Percentiles rank a stretch among this genome's conserved stretches.
Evolutionary conservation across 2,888 invertebrate genomes (phyloP).

Genomic region (Sesia apiformis): DNA sequence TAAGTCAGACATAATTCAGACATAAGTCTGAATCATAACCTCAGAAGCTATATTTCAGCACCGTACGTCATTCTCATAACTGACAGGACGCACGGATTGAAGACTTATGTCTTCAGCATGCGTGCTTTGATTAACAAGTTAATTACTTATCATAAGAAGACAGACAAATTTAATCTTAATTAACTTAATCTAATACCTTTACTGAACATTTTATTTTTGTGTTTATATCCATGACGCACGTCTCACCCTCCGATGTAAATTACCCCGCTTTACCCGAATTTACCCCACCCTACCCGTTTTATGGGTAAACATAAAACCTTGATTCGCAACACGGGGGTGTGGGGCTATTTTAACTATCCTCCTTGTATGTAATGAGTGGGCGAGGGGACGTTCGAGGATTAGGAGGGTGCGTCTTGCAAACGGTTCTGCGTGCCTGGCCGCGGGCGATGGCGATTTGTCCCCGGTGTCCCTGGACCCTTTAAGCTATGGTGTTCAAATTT

Average conservation of each 20-base stretch:
- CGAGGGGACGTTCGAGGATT: conserved; percentile 31
- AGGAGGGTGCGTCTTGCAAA: conserved; percentile 71
- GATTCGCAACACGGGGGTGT: conserved; percentile 31
- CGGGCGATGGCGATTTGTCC: conserved; percentile 66
- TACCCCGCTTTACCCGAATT: not conserved
- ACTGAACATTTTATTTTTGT: too few species aligned
- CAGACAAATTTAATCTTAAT: too few species aligned
- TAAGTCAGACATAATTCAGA: too few species aligned
- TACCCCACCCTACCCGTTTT: conserved; percentile 4
- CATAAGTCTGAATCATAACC: too few species aligned
- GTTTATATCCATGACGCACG: not conserved
- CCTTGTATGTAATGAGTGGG: conserved; percentile 63
- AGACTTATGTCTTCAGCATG: too few species aligned
- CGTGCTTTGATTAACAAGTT: too few species aligned
- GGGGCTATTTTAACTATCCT: conserved; percentile 54
- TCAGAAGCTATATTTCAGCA: too few species aligned
- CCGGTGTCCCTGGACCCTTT: conserved; percentile 43
- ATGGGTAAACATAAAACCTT: conserved; percentile 37
- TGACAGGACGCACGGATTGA: too few species aligned
- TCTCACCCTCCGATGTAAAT: not conserved
- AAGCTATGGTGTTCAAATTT: conserved; percentile 29
- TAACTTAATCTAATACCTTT: too few species aligned
- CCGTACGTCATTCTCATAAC: too few species aligned
- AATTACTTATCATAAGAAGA: too few species aligned
- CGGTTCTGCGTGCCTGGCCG: conserved; percentile 62